Evolutionary conservation across 2,888 invertebrate species (phyloP), one percentile per base, ranked within the genome.

Genomic region (Eubasilissa splendida): DNA sequence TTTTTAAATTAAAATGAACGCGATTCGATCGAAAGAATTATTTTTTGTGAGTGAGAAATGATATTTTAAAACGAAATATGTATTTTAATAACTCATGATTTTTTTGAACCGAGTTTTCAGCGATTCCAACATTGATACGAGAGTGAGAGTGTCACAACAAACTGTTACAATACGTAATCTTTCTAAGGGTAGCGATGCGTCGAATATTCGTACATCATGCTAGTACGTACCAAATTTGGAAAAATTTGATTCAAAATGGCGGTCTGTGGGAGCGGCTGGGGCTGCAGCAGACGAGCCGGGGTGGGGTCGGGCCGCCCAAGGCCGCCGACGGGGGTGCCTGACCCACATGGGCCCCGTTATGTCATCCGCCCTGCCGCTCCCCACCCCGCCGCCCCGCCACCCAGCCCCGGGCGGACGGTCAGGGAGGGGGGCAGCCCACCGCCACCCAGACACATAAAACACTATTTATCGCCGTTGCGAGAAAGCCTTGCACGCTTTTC

Each of bases 401-500:
- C 74, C 68, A 59, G 52, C 56, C 75, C 31, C 52, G n/a, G 65
- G 71, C 80, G 74, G 66, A 60, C 70, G 42, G 58, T 59, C n/a
- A 56, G 60, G 60, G 22, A 22, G 42, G 42, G 42, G 42, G 63
- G 63, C 22, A 33, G 12, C 11, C 12, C 22, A 42, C 74, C 54
- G 75, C 75, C 79, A 56, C 73, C 80, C 80, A 76, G 79, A 75
- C 75, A 68, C 80, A 80, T 80, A 80, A 82, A 80, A 59, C 83
- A 83, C 83, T 81, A 83, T 83, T 83, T 83, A 83, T 83, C 80
- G 80, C 68, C 73, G 66, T 60, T 80, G 71, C 71, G 76, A 76
- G 70, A 80, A 76, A 80, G 76, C 59, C 73, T 63, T 68, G 80
- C 80, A 76, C 70, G 80, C 54, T 80, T 56, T 80, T 78, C 76